Evolutionary conservation across 2,888 invertebrate species (phyloP), one percentile per base, ranked within the genome.

Genomic region (Leptarthrus brevirostris): DNA sequence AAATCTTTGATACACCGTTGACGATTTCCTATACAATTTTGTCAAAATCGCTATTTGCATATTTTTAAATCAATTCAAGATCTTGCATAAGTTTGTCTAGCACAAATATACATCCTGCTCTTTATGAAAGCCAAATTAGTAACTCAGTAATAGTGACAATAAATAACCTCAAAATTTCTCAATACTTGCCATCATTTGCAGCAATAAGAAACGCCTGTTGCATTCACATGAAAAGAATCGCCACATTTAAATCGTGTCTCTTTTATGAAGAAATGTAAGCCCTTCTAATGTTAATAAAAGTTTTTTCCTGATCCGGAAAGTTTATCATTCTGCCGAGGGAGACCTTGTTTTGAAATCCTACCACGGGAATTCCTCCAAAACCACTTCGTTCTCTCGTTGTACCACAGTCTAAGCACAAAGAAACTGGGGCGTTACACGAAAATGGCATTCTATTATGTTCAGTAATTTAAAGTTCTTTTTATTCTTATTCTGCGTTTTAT

Each of bases 371-470:
- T 12, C 44, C 16, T 8, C 16, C 44, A 44, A 44, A 44, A 20
- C 22, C n/a, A 20, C 24, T 20, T 20, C n/a, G n/a, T n/a, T n/a
- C n/a, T n/a, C 58, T 30, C 8, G 12, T 58, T 58, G 24, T 14
- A 10, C 5, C 8, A 58, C 12, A 24, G 12, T 36, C 5, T 12
- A 64, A 30, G 30, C 64, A 40, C 40, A 64, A 64, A 64, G 64
- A 22, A 64, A 64, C 44, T 64, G 22, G 44, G 64, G 64, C 64
- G 64, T 64, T 64, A 64, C 44, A 44, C 64, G 44, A 64, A 64
- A 64, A 64, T 64, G 36, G 36, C 40, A 64, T 64, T 64, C 64
- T 64, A 64, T 64, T 64, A 64, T 64, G 40, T 20, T 64, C 64
- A 64, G 64, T 64, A 64, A 64, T 64, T 64, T 64, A 44, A 44